A percentile compares a stretch with the other conserved stretches of the same genome.
phyloP scores from a whole-genome alignment of 2,113 vertebrate genomes.

The Anser brachyrhynchus region DNA sequence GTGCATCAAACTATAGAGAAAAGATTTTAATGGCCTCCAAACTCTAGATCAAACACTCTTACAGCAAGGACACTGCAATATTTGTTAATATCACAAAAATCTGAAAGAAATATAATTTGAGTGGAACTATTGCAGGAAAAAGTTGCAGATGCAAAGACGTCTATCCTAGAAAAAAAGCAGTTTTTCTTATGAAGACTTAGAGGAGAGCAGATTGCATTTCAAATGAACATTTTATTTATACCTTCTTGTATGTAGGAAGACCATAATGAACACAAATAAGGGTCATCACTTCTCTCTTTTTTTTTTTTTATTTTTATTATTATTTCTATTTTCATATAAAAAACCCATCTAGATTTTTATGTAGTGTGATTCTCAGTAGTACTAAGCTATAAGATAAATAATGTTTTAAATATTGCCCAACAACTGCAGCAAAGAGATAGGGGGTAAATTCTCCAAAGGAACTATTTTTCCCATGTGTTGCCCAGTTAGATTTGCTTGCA shows the following conservation, averaged over 20 bases:
- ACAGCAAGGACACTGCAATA: background rate
- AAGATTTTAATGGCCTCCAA: constrained; percentile 20
- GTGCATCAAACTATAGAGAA: background rate
- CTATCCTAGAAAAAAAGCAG: background rate
- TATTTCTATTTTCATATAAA: background rate
- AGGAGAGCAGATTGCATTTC: background rate
- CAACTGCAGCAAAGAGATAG: background rate
- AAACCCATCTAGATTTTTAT: background rate
- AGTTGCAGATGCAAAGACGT: background rate
- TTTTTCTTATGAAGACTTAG: background rate
- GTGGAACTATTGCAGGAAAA: background rate
- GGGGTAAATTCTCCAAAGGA: background rate
- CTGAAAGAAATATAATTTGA: background rate
- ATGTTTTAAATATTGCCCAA: background rate
- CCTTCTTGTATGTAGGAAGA: background rate
- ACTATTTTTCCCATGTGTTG: background rate
- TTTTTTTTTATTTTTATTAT: background rate
- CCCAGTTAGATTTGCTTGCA: constrained; percentile 10
- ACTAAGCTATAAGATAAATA: background rate
- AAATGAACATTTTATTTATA: background rate
- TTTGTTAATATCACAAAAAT: background rate
- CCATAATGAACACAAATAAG: background rate
- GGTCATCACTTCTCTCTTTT: background rate
- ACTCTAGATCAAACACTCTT: background rate
- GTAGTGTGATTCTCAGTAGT: background rate